Percentiles rank a stretch among this genome's conserved stretches.
Conservation (phyloP, 1,140 invertebrate genomes). For the Vanessa tameamea region DNA sequence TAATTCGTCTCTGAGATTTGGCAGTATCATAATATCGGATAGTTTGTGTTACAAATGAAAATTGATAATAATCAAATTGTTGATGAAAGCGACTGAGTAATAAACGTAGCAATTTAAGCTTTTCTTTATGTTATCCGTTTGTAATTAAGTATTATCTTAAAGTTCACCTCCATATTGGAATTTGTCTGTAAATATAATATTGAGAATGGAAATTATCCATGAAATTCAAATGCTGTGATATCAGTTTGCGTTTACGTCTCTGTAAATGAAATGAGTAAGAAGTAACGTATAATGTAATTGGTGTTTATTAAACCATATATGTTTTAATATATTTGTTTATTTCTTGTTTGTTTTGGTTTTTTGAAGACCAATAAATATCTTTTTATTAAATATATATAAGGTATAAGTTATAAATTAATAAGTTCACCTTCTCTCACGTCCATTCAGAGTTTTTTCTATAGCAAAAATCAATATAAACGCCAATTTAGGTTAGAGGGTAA, state of each 20-base stretch:
- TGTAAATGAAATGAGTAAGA: slow-evolving; percentile 33
- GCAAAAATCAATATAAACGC: slow-evolving; percentile 69
- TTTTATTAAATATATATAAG: slow-evolving; percentile 16
- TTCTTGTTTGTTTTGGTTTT: slow-evolving; percentile 3
- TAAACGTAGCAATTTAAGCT: slow-evolving; percentile 42
- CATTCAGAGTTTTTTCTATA: slow-evolving; percentile 44
- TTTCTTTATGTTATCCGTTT: slow-evolving; percentile 37
- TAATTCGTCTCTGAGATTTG: slow-evolving; percentile 24
- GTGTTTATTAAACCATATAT: slow-evolving; percentile 2
- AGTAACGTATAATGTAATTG: slow-evolving; percentile 21
- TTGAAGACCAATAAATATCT: slow-evolving; percentile 21
- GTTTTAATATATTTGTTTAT: slow-evolving; percentile 14
- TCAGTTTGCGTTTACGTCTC: slow-evolving; percentile 67
- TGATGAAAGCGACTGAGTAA: slow-evolving; percentile 67
- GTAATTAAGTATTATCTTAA: slow-evolving; percentile 31
- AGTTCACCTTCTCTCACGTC: slow-evolving; percentile 39
- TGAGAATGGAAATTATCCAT: slow-evolving; percentile 54
- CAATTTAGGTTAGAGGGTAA: slow-evolving; percentile 70
- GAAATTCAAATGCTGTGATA: slow-evolving; percentile 78
- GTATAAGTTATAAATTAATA: slow-evolving; percentile 23
- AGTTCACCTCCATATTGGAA: slow-evolving; percentile 44
- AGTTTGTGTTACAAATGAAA: slow-evolving; percentile 46
- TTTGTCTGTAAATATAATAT: slow-evolving; percentile 64
- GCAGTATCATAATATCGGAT: slow-evolving; percentile 48
- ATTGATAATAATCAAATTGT: slow-evolving; percentile 38